Base-by-base conservation (phyloP, 2,888 invertebrate genomes). In the Metopia argyrocephala region DNA sequence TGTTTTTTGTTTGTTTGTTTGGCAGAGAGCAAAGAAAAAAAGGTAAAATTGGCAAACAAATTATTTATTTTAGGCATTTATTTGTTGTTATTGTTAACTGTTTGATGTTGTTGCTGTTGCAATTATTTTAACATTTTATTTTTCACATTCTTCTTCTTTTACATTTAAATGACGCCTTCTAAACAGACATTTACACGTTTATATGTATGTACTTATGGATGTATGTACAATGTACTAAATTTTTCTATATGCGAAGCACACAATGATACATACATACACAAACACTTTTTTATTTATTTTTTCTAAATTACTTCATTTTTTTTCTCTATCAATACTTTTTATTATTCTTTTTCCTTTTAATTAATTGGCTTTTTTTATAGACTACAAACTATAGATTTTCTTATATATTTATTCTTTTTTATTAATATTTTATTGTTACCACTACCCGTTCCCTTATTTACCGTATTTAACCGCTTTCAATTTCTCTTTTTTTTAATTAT, bases 401-500 rank as follows among this genome's bases (percentile, higher is more conserved):
- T 61, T 3, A 1, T 1, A 12, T 12, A 27, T 28, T 48, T 57
- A 59, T 48, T 48, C 12, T n/a, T 52, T 20, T 50, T 27, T 25
- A 20, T 27, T 64, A 20, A 31, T 31, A 27, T 68, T 23, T 50
- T 48, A 28, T 9, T 23, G 18, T 66, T 62, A 25, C 27, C 76
- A 64, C 79, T 79, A 68, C 62, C 76, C 73, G 68, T 76, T 70
- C 57, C 61, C 74, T 70, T 76, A 73, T 70, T 74, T 78, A 78
- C 78, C 81, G 81, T 66, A 81, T 78, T 78, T 31, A 85, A 85
- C 82, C 82, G 76, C 83, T 78, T 78, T 79, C 78, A 69, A 68
- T 84, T 85, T 84, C 75, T 78, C 73, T 73, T 73, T 66, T 54
- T 76, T 38, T 38, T 2, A 9, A 0, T 38, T 50, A 66, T 73